A percentile compares a stretch with the other conserved stretches of the same genome.
Conservation (phyloP, 2,113 vertebrate genomes). For the Halcyon malimbica region DNA sequence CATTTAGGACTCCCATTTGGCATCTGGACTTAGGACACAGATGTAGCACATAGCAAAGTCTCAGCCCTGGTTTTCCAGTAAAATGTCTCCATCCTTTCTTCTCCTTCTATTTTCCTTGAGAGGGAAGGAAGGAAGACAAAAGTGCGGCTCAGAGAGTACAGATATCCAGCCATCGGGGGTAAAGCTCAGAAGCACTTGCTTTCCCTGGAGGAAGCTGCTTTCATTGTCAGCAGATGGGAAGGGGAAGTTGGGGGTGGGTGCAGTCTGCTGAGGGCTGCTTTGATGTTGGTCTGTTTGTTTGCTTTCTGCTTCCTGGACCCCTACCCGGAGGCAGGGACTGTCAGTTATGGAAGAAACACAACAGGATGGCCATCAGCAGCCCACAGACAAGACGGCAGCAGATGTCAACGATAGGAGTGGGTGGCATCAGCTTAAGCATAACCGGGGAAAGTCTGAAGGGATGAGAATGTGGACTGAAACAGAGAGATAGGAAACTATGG, state of each 20-base stretch:
- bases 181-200: not conserved
- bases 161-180: not conserved
- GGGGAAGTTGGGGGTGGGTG: not conserved
- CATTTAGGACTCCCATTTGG: not conserved
- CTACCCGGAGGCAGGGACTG: accelerated
- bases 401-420: not conserved
- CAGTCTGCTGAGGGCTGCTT: not conserved
- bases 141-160: not conserved
- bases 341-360: not conserved
- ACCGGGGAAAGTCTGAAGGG: not conserved
- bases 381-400: not conserved
- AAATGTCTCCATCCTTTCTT: not conserved
- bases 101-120: not conserved
- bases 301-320: constrained; percentile 13
- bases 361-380: not conserved
- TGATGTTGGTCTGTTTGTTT: constrained; percentile 21
- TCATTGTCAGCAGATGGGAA: constrained; percentile 31
- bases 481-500: not conserved
- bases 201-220: constrained; percentile 7
- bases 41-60: not conserved
- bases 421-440: not conserved
- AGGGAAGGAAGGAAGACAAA: not conserved
- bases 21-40: not conserved
- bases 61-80: not conserved
- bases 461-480: not conserved